Evolutionary conservation across 2,797 vertebrate species (phyloP), one percentile per base, ranked within the genome.

Genomic region (Glyptemys insculpta): DNA sequence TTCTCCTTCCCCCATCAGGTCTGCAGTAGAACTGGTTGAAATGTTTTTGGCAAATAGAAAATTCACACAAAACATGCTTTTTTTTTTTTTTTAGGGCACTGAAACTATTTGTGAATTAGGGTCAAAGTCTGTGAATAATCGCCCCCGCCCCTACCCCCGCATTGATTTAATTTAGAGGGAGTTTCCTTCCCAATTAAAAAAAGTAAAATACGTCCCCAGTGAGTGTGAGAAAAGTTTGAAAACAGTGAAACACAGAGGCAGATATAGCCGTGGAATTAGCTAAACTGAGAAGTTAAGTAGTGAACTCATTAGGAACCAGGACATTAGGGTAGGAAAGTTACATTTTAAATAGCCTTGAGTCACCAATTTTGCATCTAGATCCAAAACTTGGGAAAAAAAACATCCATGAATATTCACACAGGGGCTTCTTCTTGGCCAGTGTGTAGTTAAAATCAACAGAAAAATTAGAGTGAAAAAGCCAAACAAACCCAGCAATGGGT

Each of bases 1-100:
- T 72, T 83, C 79, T 86, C 49, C 86, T 91, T 87, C 83, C 81
- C 81, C 76, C 74, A 81, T 19, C 25, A 87, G 57, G 27, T 31
- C 29, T 59, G 12, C 29, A 7, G 29, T 7, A 59, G 57, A 59
- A 14, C 29, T 59, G 29, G 6, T 31, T 31, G 57, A 31, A 59
- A 31, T 59, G 29, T 15, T 59, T 57, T 31, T 29, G 57, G 12
- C 57, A 59, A 7, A 59, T 59, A 59, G 57, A 59, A 31, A 31
- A 59, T 31, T 59, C 57, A 59, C 29, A 59, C 29, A 59, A 59
- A 57, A 29, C 56, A 59, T 31, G 5, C 29, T 31, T 59, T 31
- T 12, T 59, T 31, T 29, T 50, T 15, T 50, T 50, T 31, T 59
- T 59, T 10, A 59, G 23, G 29, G 57, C 12, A 59, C 12, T 5